phyloP scores from a whole-genome alignment of 2,888 invertebrate species.

The Melanostoma scalare region DNA sequence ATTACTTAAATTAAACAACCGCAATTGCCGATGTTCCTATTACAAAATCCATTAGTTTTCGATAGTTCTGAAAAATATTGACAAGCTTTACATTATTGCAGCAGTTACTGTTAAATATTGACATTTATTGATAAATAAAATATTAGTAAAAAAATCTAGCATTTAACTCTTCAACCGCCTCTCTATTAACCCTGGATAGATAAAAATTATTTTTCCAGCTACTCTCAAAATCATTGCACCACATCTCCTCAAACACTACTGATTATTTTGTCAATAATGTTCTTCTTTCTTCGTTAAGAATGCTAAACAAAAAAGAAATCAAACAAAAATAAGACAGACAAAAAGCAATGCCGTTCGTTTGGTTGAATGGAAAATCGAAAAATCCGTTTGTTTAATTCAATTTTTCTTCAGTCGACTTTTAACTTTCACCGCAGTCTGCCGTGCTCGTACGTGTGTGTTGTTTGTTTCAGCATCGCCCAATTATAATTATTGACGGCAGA shows the following conservation, averaged over 20 bases:
- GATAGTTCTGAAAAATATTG: no score
- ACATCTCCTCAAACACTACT: background rate
- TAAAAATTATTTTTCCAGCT: background rate
- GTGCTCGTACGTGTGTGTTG: background rate
- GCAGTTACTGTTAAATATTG: no score
- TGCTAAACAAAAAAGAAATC: constrained; percentile 40
- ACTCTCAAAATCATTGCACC: background rate
- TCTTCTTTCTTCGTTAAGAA: constrained; percentile 57
- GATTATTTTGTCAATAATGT: background rate
- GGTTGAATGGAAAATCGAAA: constrained; percentile 48
- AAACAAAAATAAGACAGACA: constrained; percentile 51
- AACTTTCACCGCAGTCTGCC: constrained; percentile 61
- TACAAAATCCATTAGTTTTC: no score
- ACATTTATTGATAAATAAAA: no score
- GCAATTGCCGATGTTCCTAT: no score
- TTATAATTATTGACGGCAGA: background rate
- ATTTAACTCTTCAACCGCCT: background rate
- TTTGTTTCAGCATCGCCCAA: constrained; percentile 14
- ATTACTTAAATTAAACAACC: no score
- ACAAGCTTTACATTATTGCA: no score
- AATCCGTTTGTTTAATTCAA: constrained; percentile 52
- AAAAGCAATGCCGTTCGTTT: constrained; percentile 57
- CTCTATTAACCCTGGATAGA: background rate
- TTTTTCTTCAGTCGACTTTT: constrained; percentile 61
- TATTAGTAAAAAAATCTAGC: no score